These are phyloP conservation scores for Herminia tarsipennalis DNA, from an alignment of 2,888 invertebrate genomes.

Conservation along the genomic window DNA sequence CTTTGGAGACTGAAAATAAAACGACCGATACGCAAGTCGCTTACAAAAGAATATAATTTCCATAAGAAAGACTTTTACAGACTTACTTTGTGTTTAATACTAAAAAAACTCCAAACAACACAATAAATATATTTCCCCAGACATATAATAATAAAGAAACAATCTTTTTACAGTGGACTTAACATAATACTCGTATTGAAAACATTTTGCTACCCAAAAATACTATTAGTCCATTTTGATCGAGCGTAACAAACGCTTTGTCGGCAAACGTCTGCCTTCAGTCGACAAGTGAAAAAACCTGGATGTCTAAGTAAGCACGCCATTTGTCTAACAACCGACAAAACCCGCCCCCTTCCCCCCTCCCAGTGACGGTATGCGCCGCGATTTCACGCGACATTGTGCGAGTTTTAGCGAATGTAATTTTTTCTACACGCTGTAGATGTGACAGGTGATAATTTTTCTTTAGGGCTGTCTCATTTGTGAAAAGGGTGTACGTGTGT, in stretches of 20 bases:
- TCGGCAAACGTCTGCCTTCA: conserved; percentile 15
- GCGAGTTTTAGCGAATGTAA: conserved; percentile 39
- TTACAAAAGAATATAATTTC: no score
- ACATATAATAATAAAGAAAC: neutral
- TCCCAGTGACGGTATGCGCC: conserved; percentile 14
- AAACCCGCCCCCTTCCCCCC: conserved; percentile 11
- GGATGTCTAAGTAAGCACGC: conserved; percentile 47
- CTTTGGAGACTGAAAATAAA: no score
- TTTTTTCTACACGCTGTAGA: conserved; percentile 49
- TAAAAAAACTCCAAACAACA: no score
- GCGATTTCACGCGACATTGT: conserved; percentile 35
- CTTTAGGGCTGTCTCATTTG: conserved; percentile 7
- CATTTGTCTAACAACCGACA: conserved; percentile 51
- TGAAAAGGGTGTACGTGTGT: no score
- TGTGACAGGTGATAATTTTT: conserved; percentile 44
- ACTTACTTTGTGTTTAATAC: no score
- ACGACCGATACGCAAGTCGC: no score
- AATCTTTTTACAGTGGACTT: neutral
- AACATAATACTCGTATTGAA: neutral
- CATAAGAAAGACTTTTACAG: no score
- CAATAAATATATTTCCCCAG: no score
- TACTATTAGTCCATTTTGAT: conserved; percentile 6
- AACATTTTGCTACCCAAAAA: conserved; percentile 5
- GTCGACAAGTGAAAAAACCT: conserved; percentile 38
- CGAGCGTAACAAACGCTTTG: conserved; percentile 15